A percentile compares a stretch with the other conserved stretches of the same genome.
These are phyloP conservation scores for Geotrupes spiniger DNA, from an alignment of 2,888 invertebrate genomes.

Conservation along the genomic window DNA sequence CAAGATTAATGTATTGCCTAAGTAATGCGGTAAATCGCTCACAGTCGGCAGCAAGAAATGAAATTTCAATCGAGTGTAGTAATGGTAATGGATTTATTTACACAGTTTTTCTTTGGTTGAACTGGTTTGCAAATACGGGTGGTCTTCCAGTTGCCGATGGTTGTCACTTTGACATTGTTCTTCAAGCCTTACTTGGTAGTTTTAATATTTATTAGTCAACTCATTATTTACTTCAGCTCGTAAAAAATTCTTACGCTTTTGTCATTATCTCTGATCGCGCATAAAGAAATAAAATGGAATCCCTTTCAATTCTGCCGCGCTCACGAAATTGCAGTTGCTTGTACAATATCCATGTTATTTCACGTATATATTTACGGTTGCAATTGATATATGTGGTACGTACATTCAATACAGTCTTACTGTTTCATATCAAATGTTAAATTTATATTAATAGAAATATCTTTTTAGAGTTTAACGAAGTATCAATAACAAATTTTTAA, in stretches of 20 bases:
- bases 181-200: conserved; percentile 44
- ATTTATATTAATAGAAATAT: too few species aligned
- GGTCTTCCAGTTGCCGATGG: conserved; percentile 39
- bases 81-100: conserved; percentile 31
- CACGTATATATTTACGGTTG: too few species aligned
- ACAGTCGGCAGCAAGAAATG: conserved; percentile 12
- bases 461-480: too few species aligned
- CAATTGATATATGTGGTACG: too few species aligned
- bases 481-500: too few species aligned
- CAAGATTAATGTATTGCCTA: conserved; percentile 17
- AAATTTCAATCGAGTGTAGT: conserved; percentile 23
- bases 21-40: conserved; percentile 11
- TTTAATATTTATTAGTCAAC: conserved; percentile 29
- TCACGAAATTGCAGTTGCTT: conserved; percentile 1
- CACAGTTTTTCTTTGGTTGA: conserved; percentile 30
- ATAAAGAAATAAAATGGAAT: conserved; percentile 17
- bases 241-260: conserved; percentile 18
- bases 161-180: conserved; percentile 48
- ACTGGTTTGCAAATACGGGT: conserved; percentile 41
- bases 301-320: conserved; percentile 15
- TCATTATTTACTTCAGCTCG: conserved; percentile 15
- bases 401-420: too few species aligned
- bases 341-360: too few species aligned
- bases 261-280: conserved; percentile 16
- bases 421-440: too few species aligned